Evolutionary conservation across 2,797 vertebrate species (phyloP).

Genomic region (Tangara arthus): DNA sequence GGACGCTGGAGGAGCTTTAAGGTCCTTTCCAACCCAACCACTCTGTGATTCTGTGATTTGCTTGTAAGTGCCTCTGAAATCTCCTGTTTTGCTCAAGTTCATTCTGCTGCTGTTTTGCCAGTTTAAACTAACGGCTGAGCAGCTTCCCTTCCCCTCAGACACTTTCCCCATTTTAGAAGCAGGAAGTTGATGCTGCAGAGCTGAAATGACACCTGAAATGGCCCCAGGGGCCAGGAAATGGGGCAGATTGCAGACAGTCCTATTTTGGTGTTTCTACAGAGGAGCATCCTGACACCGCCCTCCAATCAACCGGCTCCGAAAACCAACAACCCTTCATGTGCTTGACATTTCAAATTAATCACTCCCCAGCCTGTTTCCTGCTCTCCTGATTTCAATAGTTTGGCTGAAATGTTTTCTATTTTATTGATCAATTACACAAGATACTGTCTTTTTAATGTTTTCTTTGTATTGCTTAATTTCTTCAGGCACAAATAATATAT

Average conservation of each 20-base stretch:
- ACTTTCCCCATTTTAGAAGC: constrained; percentile 40
- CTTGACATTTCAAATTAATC: not conserved
- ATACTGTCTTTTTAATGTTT: not conserved
- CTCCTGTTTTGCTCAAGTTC: not conserved
- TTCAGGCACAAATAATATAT: not conserved
- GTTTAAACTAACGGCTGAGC: not conserved
- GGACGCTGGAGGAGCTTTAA: not conserved
- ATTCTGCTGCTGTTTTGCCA: not conserved
- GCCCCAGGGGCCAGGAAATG: constrained; percentile 71
- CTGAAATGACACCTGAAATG: constrained; percentile 63
- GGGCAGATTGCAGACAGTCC: not conserved
- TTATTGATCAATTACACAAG: not conserved
- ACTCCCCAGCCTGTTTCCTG: not conserved
- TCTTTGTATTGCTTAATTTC: not conserved
- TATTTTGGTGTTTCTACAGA: constrained; percentile 12
- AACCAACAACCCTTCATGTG: not conserved
- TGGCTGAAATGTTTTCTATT: not conserved
- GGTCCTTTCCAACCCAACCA: not conserved
- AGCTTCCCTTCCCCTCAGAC: constrained; percentile 1
- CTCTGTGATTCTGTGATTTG: not conserved
- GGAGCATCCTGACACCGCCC: constrained; percentile 3
- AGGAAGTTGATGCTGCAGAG: constrained; percentile 54
- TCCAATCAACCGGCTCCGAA: not conserved
- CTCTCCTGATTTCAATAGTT: not conserved
- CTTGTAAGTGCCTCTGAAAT: not conserved